phyloP scores from a whole-genome alignment of 1,140 invertebrate species.

The Atta cephalotes region DNA sequence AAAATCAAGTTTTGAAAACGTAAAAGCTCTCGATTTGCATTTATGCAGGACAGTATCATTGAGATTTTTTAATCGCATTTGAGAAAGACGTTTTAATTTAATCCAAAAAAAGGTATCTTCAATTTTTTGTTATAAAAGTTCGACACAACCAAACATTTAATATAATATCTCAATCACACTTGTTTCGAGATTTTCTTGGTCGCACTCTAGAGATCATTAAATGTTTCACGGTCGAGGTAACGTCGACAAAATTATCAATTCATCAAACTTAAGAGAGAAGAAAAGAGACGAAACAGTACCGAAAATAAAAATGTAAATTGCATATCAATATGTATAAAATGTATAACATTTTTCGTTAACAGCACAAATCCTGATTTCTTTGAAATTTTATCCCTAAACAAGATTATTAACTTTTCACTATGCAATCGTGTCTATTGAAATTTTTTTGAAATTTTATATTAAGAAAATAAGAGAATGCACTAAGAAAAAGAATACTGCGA shows the following conservation, averaged over 20 bases:
- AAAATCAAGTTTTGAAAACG: slow-evolving; percentile 7
- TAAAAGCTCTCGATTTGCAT: background rate
- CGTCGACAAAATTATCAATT: background rate
- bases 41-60: background rate
- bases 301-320: background rate
- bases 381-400: background rate
- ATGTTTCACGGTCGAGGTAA: background rate
- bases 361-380: background rate
- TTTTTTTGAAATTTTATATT: background rate
- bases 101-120: background rate
- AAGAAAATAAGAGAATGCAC: background rate
- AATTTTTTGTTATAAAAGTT: background rate
- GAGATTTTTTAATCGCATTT: background rate
- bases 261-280: background rate
- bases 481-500: background rate
- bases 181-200: slow-evolving; percentile 28
- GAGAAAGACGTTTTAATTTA: background rate
- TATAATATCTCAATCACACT: background rate
- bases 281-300: background rate
- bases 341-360: background rate
- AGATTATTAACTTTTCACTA: background rate
- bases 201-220: slow-evolving; percentile 21
- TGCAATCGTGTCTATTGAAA: background rate
- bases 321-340: background rate
- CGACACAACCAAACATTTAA: background rate